Base-by-base conservation (phyloP, 1,140 invertebrate genomes). In the Procambarus virginalis region DNA sequence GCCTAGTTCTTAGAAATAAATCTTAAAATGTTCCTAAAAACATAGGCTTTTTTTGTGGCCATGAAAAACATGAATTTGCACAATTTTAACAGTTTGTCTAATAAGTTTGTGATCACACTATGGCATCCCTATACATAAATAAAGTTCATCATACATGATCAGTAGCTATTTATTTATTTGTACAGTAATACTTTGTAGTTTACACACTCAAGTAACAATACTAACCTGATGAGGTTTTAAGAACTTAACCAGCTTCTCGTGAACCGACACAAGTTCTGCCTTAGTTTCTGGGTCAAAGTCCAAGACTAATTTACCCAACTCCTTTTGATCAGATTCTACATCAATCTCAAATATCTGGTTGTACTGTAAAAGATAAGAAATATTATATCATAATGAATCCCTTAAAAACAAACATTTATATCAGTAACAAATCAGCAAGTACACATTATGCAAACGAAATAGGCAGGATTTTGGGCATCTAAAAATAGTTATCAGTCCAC, bases 191-290 rank as follows among this genome's bases (percentile, higher is more conserved):
- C 34, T 34, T 34, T 34, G 10, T 55, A 55, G 51, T 55, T 8
- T 8, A 55, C 51, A 8, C 51, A 8, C 51, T 55, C 10, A 10
- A 14, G 14, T 64, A 64, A 20, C 3, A 12, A 58, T 9, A 89
- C 84, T 89, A 91, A 96, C 95, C 94, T 99, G 98, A 96, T 99
- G 99, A 5, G 97, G 97, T 94, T 99, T 99, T 20, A 99, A 94
- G 92, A 97, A 96, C 91, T 96, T 96, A 0, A 98, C 96, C 2
- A 99, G 94, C 70, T 96, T 95, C 89, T 95, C 94, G 94, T 99
- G 95, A 0, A 99, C 97, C 92, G 96, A 94, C 1, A 99, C 95
- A 2, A 98, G 93, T 73, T 96, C 95, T 92, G 97, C 94, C 92
- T 98, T 98, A 0, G 96, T 97, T 87, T 97, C 95, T 12, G 96